Evolutionary conservation across 2,113 vertebrate genomes (phyloP).

Genomic region (Eonycteris spelaea): DNA sequence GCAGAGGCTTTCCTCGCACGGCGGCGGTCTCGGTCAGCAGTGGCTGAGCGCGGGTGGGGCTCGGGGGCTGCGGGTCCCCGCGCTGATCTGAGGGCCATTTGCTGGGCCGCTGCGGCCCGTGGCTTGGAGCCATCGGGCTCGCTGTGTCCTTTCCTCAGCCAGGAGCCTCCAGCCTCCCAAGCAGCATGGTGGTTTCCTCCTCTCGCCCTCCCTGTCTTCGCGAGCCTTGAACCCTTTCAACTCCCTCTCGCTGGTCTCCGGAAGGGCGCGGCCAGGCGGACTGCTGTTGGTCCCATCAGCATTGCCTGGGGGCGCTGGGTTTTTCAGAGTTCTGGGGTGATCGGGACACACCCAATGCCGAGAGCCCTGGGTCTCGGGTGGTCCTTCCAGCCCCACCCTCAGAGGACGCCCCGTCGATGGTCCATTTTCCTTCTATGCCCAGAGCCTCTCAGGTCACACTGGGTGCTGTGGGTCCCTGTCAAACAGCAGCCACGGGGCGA

Average conservation of each 20-base stretch:
- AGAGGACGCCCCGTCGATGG: rapidly evolving
- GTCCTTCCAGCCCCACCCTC: neutral
- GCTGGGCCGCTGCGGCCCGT: rapidly evolving
- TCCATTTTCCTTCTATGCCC: rapidly evolving
- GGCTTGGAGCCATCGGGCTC: neutral
- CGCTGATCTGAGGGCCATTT: rapidly evolving
- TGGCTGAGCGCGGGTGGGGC: neutral
- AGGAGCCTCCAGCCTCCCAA: rapidly evolving
- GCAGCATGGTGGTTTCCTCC: neutral
- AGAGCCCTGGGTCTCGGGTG: too few relatives aligned
- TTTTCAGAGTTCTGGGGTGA: neutral
- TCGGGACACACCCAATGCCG: rapidly evolving
- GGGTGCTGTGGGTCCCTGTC: too few relatives aligned
- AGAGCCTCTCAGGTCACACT: neutral
- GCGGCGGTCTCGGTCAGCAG: rapidly evolving
- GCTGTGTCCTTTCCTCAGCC: neutral
- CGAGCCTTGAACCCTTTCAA: neutral
- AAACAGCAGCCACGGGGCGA: neutral
- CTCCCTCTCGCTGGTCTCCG: neutral
- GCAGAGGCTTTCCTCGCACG: too few relatives aligned
- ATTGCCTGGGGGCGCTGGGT: neutral
- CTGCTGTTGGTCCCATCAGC: rapidly evolving
- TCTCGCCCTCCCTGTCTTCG: neutral
- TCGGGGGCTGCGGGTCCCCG: neutral
- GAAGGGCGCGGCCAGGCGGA: neutral